Percentiles rank a stretch among this genome's conserved stretches.
These are phyloP conservation scores for Nixonia krombeini DNA, from an alignment of 1,140 invertebrate genomes.

Conservation along the genomic window DNA sequence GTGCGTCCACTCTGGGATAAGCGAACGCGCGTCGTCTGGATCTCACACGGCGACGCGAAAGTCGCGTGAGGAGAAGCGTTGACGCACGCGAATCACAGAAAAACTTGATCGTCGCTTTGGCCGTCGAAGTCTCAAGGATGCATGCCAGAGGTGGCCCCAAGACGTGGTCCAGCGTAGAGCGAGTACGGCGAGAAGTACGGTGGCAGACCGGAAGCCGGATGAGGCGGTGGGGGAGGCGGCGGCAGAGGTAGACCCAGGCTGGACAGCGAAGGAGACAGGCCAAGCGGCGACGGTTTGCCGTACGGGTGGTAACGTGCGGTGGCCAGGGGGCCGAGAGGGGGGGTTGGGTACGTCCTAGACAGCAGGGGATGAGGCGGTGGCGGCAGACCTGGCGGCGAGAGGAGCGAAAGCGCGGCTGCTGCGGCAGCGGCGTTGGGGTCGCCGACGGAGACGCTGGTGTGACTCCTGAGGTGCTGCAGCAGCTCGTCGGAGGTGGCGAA, in stretches of 20 bases:
- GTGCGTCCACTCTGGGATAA: no score
- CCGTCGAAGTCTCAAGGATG: constrained; percentile 72
- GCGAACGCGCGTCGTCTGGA: no score
- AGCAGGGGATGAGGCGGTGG: constrained; percentile 79
- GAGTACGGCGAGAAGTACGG: constrained; percentile 90
- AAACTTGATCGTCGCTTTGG: constrained; percentile 6
- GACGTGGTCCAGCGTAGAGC: constrained; percentile 83
- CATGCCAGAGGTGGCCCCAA: constrained; percentile 79
- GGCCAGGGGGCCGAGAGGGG: constrained; percentile 86
- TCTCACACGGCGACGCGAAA: no score
- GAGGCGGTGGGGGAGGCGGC: constrained; percentile 77
- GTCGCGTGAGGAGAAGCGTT: constrained; percentile 14
- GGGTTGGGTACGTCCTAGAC: constrained; percentile 87
- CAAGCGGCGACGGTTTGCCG: constrained; percentile 79
- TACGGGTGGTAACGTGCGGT: constrained; percentile 90
- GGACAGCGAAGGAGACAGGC: constrained; percentile 71
- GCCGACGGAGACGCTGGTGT: constrained; percentile 75
- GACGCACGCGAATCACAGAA: constrained; percentile 45
- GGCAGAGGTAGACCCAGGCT: constrained; percentile 76
- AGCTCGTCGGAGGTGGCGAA: constrained; percentile 92
- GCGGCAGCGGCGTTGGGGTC: constrained; percentile 67
- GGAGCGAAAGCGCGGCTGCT: constrained; percentile 71
- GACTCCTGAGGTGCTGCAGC: constrained; percentile 89
- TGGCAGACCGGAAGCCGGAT: constrained; percentile 68
- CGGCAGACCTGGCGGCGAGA: constrained; percentile 67